These are phyloP conservation scores for Bungarus multicinctus DNA, from an alignment of 2,113 vertebrate genomes.

Conservation along the genomic window DNA sequence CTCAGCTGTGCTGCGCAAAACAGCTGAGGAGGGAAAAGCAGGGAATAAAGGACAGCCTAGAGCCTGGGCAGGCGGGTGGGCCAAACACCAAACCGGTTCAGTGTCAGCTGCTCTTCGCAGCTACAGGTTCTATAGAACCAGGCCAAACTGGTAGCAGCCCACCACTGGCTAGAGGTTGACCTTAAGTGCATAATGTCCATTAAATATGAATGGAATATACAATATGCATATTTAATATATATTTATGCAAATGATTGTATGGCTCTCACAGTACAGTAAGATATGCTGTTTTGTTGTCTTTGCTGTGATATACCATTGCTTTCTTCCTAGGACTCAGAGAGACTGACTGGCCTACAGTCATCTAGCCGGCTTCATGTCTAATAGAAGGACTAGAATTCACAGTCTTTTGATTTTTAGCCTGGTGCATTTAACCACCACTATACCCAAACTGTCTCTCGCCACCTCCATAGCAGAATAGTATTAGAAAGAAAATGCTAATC, in stretches of 20 bases:
- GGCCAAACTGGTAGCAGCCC: too few relatives aligned
- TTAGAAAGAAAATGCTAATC: background rate
- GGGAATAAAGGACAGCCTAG: too few relatives aligned
- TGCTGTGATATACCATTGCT: background rate
- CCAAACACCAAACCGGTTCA: too few relatives aligned
- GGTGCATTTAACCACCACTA: background rate
- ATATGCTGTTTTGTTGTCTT: background rate
- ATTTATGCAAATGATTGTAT: background rate
- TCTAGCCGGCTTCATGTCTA: background rate
- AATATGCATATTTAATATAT: background rate
- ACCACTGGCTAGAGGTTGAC: background rate
- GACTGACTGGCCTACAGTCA: background rate
- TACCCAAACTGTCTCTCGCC: background rate
- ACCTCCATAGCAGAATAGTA: background rate
- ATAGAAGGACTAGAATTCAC: background rate
- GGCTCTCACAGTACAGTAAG: background rate
- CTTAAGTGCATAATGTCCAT: background rate
- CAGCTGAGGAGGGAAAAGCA: too few relatives aligned
- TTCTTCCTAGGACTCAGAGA: background rate
- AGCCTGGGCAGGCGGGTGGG: too few relatives aligned
- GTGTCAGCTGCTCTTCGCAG: too few relatives aligned
- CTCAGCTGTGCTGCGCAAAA: too few relatives aligned
- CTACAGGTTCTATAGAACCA: too few relatives aligned
- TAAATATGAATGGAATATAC: background rate
- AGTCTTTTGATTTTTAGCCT: background rate